Evolutionary conservation across 2,888 invertebrate species (phyloP).

Genomic region (Brassicogethes aeneus): DNA sequence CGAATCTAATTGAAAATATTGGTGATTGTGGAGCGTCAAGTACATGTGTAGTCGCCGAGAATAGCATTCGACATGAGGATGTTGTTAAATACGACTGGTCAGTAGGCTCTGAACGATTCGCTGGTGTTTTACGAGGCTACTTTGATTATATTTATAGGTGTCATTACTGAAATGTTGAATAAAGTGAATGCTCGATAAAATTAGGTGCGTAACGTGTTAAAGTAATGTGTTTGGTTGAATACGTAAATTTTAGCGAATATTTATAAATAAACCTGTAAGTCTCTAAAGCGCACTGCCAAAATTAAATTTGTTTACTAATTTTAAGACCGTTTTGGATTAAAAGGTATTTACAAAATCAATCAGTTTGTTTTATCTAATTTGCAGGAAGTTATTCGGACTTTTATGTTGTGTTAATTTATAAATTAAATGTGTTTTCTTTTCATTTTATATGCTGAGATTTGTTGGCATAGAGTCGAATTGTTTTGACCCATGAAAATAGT

Average conservation of each 20-base stretch:
- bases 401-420: no score
- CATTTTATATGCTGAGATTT: slow-evolving; percentile 1
- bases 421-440: no score
- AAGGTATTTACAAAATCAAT: no score
- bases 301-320: not conserved
- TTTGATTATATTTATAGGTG: slow-evolving; percentile 28
- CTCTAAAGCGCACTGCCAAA: not conserved
- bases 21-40: not conserved
- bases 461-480: not conserved
- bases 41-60: slow-evolving; percentile 14
- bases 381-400: no score
- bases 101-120: slow-evolving; percentile 22
- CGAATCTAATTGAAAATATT: not conserved
- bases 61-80: slow-evolving; percentile 22
- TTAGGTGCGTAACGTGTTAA: slow-evolving; percentile 22
- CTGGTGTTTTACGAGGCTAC: slow-evolving; percentile 24
- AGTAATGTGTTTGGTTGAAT: slow-evolving; percentile 7
- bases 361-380: no score
- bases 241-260: slow-evolving; percentile 3
- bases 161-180: slow-evolving; percentile 21
- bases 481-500: not conserved
- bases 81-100: slow-evolving; percentile 16
- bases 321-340: not conserved
- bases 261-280: not conserved
- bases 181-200: slow-evolving; percentile 16